Conservation (phyloP, 1,140 invertebrate genomes). For the Pseudomyrmex concolor region DNA sequence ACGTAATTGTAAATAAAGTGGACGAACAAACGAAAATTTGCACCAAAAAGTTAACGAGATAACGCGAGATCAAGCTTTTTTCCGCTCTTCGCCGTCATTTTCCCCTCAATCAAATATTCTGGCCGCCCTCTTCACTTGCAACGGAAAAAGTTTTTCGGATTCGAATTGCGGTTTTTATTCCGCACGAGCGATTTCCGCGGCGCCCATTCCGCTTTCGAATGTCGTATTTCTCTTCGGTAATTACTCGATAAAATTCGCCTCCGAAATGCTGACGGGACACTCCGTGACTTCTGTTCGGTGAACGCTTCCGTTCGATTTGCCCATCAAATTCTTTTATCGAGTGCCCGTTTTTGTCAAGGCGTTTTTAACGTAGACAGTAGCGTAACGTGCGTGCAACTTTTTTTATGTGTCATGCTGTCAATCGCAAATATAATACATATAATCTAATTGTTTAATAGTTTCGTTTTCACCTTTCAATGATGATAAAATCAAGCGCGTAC, state of each 20-base stretch:
- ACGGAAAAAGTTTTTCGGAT: conserved; percentile 59
- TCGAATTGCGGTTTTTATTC: conserved; percentile 64
- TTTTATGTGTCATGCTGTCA: conserved; percentile 15
- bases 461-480: background rate
- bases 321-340: conserved; percentile 41
- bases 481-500: background rate
- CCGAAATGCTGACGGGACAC: conserved; percentile 49
- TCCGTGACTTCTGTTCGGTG: conserved; percentile 39
- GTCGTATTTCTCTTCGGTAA: conserved; percentile 47
- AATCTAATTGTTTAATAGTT: background rate
- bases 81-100: background rate
- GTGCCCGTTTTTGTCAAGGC: background rate
- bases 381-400: background rate
- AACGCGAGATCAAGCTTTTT: conserved; percentile 24
- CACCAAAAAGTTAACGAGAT: conserved; percentile 47
- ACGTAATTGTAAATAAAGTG: conserved; percentile 54
- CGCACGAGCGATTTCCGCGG: conserved; percentile 40
- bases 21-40: conserved; percentile 27
- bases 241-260: conserved; percentile 53
- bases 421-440: background rate
- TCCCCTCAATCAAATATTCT: background rate
- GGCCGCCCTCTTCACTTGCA: background rate
- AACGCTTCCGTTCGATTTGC: background rate
- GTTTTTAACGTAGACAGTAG: too few species aligned
- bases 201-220: conserved; percentile 1